A percentile compares a stretch with the other conserved stretches of the same genome.
Conservation (phyloP, 1,140 invertebrate genomes). For the Schlechtendalia chinensis region DNA sequence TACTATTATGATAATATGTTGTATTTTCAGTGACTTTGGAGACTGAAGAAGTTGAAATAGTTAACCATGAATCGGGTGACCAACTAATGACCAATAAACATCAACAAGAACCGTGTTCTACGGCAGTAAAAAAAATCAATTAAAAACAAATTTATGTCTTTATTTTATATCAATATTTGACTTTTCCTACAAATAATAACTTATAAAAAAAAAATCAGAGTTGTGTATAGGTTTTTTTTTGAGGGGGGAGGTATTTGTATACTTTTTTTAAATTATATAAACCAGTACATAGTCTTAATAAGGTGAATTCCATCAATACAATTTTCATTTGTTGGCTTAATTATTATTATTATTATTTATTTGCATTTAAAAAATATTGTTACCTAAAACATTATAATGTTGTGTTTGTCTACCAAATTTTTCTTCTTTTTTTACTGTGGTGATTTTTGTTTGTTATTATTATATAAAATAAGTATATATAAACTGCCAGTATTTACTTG, state of each 20-base stretch:
- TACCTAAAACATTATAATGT: constrained; percentile 26
- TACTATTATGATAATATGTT: too few species aligned
- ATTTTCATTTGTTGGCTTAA: neutral
- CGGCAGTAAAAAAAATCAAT: constrained; percentile 14
- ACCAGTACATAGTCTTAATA: constrained; percentile 11
- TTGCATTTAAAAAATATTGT: constrained; percentile 28
- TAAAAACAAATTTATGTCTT: neutral
- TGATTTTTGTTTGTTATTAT: constrained; percentile 43
- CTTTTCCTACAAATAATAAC: constrained; percentile 27
- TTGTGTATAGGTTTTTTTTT: too few species aligned
- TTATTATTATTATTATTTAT: constrained; percentile 24
- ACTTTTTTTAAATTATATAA: neutral
- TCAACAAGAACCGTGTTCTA: constrained; percentile 7
- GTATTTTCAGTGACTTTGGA: constrained; percentile 7
- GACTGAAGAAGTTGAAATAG: constrained; percentile 25
- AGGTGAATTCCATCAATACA: neutral
- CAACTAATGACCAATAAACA: neutral
- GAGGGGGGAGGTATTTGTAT: neutral
- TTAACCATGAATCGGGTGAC: neutral
- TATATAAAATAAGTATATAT: neutral
- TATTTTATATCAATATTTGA: too few species aligned
- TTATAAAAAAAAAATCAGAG: neutral
- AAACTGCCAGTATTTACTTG: neutral
- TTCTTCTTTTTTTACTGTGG: constrained; percentile 15
- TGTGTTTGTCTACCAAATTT: constrained; percentile 18